Base-by-base conservation (phyloP, 2,797 vertebrate genomes). In the Lophotriccus pileatus region DNA sequence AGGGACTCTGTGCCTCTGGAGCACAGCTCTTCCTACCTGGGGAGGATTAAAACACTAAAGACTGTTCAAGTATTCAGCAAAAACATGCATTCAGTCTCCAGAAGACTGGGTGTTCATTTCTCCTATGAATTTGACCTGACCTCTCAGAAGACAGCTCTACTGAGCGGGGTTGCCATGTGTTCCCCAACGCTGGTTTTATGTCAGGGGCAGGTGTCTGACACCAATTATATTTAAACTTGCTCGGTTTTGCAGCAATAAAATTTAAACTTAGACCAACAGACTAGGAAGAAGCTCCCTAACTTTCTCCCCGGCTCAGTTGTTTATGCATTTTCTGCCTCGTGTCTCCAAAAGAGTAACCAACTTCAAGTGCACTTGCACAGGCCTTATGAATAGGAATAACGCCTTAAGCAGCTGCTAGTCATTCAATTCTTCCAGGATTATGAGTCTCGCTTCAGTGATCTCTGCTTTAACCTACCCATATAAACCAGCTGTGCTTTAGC, bases 331-430 rank as follows among this genome's bases (percentile, higher is more conserved):
- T 87, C 73, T 86, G 80, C 69, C 87, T 95, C 39, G 2, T 88
- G 89, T 90, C 87, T 90, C 89, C 67, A 62, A 86, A 91, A 79
- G 83, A 90, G 63, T 88, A 94, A 93, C 91, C 70, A 88, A 76
- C 70, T 84, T 90, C 89, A 91, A 96, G 87, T 79, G 87, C 67
- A 88, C 89, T 97, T 82, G 84, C 91, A 83, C 7, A 30, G 89
- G 75, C 90, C 25, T 76, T 74, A 63, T 87, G 89, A 96, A 91
- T 79, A 88, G 87, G 63, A 96, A 69, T 70, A 94, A 91, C 0
- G 64, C 89, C 85, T 90, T 96, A 90, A 94, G 89, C 94, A 94
- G 94, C 91, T 88, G 95, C 89, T 96, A 63, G 74, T 90, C 94
- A 84, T 95, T 94, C 89, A 90, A 0, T 90, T 96, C 87, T 90